Base-by-base conservation (phyloP, 2,113 vertebrate species). In the Pterocles burchelli region DNA sequence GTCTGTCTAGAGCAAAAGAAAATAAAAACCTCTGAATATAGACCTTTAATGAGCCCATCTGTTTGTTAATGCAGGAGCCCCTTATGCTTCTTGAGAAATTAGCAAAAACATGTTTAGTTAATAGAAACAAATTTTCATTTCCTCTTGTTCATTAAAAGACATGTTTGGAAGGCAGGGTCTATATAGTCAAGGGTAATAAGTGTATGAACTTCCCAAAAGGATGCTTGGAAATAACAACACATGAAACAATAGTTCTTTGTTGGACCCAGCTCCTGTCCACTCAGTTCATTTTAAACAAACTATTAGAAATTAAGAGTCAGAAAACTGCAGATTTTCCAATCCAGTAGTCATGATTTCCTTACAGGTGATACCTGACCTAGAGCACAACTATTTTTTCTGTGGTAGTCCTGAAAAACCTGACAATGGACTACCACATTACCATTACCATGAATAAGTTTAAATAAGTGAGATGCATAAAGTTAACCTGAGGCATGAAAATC, bases 201-300 rank as follows among this genome's bases (percentile, higher is more conserved):
- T 36, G 29, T 48, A 81, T 46, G 45, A 91, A 91, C 55, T 77
- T 73, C 71, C 22, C 71, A 82, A 77, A 93, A 94, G 24, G 41
- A 88, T 74, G 34, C 16, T 54, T 89, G 52, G 43, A 92, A 81
- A 88, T 65, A 63, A 62, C 20, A 59, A 31, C 11, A 82, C 11
- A 46, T n/a, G 48, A 86, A 93, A 74, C 34, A 75, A 54, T 12
- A 80, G n/a, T 11, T 67, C 51, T 52, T 68, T 68, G 58, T n/a
- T 66, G 34, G 52, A 72, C 84, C 17, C 43, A 82, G 29, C 9
- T 59, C 49, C 54, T 93, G 43, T 67, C 26, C 24, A 85, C 88
- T 96, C 91, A 74, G 45, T 81, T 95, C 70, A 81, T 96, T 95
- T 90, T 71, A 74, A 89, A 88, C 70, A 46, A 71, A 33, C 49